Evolutionary conservation across 2,797 vertebrate species (phyloP).

Genomic region (Melopsittacus undulatus): DNA sequence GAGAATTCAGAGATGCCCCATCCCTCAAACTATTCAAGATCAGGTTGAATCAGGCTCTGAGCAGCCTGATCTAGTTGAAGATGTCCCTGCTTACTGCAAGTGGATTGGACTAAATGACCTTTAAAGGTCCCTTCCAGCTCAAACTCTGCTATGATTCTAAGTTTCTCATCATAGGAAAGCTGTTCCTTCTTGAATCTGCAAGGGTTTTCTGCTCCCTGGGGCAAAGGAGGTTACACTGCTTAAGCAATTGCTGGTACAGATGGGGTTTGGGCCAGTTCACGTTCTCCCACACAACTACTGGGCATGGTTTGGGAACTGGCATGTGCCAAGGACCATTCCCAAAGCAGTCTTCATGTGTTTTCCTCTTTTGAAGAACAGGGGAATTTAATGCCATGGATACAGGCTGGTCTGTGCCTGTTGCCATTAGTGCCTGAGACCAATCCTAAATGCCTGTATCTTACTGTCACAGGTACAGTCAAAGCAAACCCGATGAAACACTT

Average conservation of each 20-base stretch:
- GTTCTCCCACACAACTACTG: not conserved
- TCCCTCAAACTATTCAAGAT: not conserved
- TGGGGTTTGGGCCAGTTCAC: not conserved
- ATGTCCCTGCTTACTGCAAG: not conserved
- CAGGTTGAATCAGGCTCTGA: not conserved
- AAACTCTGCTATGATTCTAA: not conserved
- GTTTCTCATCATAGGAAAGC: not conserved
- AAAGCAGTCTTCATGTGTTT: not conserved
- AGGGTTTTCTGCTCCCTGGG: not conserved
- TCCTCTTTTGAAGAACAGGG: not conserved
- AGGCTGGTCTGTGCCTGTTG: not conserved
- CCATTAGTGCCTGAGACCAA: not conserved
- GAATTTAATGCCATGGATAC: not conserved
- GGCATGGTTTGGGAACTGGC: not conserved
- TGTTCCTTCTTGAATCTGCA: not conserved
- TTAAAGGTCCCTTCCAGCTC: not conserved
- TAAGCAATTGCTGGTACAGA: not conserved
- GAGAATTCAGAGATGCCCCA: not conserved
- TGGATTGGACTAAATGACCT: not conserved
- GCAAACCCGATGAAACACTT: not conserved
- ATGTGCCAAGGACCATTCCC: not conserved
- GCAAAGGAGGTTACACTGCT: not conserved
- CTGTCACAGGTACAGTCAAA: not conserved
- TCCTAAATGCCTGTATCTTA: not conserved
- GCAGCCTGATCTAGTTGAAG: not conserved